Conservation (phyloP, 2,888 invertebrate genomes). For the Drosophila pseudotalamancana region DNA sequence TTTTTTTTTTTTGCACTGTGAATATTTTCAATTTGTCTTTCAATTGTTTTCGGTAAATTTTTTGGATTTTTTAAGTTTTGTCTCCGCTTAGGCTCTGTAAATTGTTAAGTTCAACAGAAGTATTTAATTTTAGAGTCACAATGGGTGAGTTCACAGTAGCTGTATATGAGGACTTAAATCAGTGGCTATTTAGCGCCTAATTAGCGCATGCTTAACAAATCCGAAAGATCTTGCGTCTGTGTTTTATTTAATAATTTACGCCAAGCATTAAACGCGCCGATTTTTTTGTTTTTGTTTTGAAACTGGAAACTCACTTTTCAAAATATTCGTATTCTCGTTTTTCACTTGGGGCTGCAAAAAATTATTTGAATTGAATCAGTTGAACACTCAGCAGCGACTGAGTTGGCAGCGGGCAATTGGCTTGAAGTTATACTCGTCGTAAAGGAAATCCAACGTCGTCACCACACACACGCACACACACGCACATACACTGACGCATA, state of each 20-base stretch:
- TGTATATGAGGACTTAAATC: slow-evolving; percentile 20
- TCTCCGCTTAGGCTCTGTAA: slow-evolving; percentile 30
- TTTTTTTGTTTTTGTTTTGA: neutral
- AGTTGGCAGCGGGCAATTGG: slow-evolving; percentile 73
- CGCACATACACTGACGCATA: neutral
- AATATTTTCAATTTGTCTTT: slow-evolving; percentile 10
- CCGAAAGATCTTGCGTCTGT: slow-evolving; percentile 22
- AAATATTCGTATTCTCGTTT: slow-evolving; percentile 14
- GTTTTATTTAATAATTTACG: slow-evolving; percentile 27
- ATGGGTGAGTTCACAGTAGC: slow-evolving; percentile 26
- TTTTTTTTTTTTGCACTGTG: slow-evolving; percentile 2
- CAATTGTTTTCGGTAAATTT: slow-evolving; percentile 22
- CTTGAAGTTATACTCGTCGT: slow-evolving; percentile 79
- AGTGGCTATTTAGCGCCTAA: slow-evolving; percentile 27
- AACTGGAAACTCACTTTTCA: slow-evolving; percentile 60
- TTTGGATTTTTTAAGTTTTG: neutral
- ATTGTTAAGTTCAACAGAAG: slow-evolving; percentile 50
- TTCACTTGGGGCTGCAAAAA: slow-evolving; percentile 3
- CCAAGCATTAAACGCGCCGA: neutral
- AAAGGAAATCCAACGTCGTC: slow-evolving; percentile 65
- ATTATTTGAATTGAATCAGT: slow-evolving; percentile 66
- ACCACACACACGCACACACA: slow-evolving; percentile 28
- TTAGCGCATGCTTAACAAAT: slow-evolving; percentile 35
- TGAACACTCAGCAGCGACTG: slow-evolving; percentile 81
- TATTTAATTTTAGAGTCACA: slow-evolving; percentile 12